These are phyloP conservation scores for Drosophila funebris DNA, from an alignment of 1,140 invertebrate genomes.

Conservation along the genomic window DNA sequence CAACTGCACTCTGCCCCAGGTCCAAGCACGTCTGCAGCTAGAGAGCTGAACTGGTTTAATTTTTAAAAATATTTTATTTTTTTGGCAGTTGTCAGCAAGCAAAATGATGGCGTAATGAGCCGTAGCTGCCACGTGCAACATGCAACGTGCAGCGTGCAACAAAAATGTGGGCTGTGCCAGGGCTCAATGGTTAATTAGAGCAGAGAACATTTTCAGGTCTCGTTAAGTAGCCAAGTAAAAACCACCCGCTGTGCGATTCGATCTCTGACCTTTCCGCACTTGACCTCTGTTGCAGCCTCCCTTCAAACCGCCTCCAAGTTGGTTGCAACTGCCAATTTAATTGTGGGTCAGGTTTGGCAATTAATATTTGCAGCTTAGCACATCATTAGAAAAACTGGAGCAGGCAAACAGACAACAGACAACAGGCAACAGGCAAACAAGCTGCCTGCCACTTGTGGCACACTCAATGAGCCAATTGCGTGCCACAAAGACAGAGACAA, in stretches of 20 bases:
- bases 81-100: conserved; percentile 2
- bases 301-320: background rate
- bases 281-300: background rate
- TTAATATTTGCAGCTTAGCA: conserved; percentile 56
- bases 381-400: conserved; percentile 45
- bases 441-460: background rate
- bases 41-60: background rate
- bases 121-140: conserved; percentile 3
- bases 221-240: background rate
- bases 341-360: conserved; percentile 33
- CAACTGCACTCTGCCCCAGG: background rate
- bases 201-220: background rate
- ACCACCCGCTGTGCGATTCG: background rate
- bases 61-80: background rate
- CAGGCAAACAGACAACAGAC: background rate
- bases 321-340: background rate
- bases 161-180: conserved; percentile 6
- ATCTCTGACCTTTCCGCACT: background rate
- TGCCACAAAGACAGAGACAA: conserved; percentile 31
- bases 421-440: background rate
- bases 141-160: background rate
- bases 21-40: background rate
- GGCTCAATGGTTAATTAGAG: conserved; percentile 10
- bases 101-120: conserved; percentile 12
- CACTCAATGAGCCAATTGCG: conserved; percentile 69